Evolutionary conservation across 2,113 vertebrate species (phyloP).

Genomic region (Zosterops pallidus): DNA sequence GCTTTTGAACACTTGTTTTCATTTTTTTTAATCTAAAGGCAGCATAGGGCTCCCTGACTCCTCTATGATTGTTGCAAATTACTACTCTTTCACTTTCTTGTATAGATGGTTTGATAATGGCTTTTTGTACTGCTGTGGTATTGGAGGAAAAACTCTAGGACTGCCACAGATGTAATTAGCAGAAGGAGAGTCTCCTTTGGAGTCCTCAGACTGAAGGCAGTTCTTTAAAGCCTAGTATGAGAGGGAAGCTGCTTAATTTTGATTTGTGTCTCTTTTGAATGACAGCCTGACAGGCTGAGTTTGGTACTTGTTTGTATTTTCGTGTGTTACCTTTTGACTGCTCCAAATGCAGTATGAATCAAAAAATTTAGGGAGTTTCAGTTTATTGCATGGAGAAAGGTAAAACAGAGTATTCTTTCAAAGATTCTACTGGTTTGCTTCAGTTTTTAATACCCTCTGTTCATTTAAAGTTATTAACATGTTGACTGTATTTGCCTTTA

Average conservation of each 20-base stretch:
- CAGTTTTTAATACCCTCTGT: slow-evolving; percentile 24
- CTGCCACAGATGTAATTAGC: neutral
- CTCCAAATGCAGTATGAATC: neutral
- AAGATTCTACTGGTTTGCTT: neutral
- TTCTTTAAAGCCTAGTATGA: neutral
- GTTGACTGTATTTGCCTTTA: slow-evolving; percentile 59
- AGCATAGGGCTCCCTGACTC: neutral
- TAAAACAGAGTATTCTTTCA: neutral
- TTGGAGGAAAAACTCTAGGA: neutral
- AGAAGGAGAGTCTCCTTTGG: neutral
- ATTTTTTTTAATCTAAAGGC: neutral
- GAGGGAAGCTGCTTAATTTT: neutral
- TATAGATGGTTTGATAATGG: neutral
- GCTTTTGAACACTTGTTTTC: neutral
- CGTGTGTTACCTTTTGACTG: neutral
- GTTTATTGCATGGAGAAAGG: neutral
- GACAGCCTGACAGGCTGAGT: neutral
- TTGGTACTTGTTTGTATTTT: neutral
- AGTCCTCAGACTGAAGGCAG: neutral
- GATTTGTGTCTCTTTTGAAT: neutral
- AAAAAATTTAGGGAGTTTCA: neutral
- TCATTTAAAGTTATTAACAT: slow-evolving; percentile 41
- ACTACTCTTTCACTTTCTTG: neutral
- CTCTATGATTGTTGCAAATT: neutral
- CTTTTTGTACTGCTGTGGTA: neutral